These are phyloP conservation scores for Macrotis lagotis DNA, from an alignment of 2,113 vertebrate species.

Conservation along the genomic window DNA sequence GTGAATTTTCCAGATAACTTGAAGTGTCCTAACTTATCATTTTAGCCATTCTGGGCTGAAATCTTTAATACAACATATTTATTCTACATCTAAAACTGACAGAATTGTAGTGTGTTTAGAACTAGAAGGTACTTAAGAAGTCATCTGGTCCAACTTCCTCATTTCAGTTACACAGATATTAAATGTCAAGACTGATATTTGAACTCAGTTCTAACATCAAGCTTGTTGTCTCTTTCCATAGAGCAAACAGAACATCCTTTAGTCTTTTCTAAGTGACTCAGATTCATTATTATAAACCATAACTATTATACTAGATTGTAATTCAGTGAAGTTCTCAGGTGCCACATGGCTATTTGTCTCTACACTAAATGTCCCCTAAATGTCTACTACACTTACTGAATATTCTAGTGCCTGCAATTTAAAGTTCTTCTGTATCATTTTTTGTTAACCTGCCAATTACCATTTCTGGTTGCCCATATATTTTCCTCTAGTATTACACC, in stretches of 20 bases:
- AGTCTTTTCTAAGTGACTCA: background rate
- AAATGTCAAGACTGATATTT: background rate
- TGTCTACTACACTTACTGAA: background rate
- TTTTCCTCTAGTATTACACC: background rate
- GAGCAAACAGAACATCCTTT: background rate
- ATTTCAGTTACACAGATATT: background rate
- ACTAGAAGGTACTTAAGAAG: background rate
- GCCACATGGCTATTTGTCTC: background rate
- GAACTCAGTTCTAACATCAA: background rate
- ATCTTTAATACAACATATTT: background rate
- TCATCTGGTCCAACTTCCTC: background rate
- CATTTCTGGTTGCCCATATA: background rate
- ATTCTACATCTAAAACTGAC: background rate
- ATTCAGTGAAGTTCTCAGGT: background rate
- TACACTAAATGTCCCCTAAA: background rate
- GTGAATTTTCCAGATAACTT: background rate
- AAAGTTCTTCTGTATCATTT: background rate
- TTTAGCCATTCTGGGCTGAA: background rate
- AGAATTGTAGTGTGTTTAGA: background rate
- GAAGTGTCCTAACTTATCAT: background rate
- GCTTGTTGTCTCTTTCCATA: background rate
- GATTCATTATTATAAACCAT: background rate
- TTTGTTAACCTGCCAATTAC: background rate
- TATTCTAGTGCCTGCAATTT: background rate
- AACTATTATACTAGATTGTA: background rate